Base-by-base conservation (phyloP, 1,140 invertebrate genomes). In the Drosophila parabipectinata region DNA sequence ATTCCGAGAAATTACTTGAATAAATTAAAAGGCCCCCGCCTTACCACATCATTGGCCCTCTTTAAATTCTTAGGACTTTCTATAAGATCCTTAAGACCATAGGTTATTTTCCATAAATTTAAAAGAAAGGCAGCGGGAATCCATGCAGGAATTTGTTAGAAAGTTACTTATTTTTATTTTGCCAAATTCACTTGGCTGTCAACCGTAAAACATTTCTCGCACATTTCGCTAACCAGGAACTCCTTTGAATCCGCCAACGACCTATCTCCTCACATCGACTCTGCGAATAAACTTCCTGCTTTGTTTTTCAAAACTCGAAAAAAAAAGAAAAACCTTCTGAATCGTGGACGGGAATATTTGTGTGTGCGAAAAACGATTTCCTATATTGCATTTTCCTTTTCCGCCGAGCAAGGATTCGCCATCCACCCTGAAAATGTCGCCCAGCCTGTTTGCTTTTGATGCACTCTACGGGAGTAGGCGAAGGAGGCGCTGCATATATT, bases 311-410 rank as follows among this genome's bases (percentile, higher is more conserved):
- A 14, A 18, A 44, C 41, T 37, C 34, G 12, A 37, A 37, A 3
- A 10, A 37, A 12, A 12, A 37, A 12, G 12, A 34, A 34, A 9
- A 34, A 10, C 10, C 4, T 4, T 4, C 41, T 72, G 28, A 24
- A 39, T 28, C 24, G n/a, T 21, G 55, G 53, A 7, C 45, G 30
- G 28, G 32, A 71, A 73, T 74, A 68, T 47, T 79, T 69, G 69
- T 78, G 63, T 87, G 82, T 87, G 82, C 83, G 83, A 87, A 89
- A 88, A 89, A 89, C 84, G 84, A 89, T 89, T 89, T 89, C 84
- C 84, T 89, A 89, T 89, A 89, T 89, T 89, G 84, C 84, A 89
- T 84, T 89, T 89, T 89, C 84, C 84, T 84, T 64, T 89, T 89
- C 85, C 84, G 84, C 45, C 63, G 66, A 85, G 79, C 84, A 82